Percentiles rank a stretch among this genome's conserved stretches.
Conservation (phyloP, 2,888 invertebrate species). For the Aethes cnicana region DNA sequence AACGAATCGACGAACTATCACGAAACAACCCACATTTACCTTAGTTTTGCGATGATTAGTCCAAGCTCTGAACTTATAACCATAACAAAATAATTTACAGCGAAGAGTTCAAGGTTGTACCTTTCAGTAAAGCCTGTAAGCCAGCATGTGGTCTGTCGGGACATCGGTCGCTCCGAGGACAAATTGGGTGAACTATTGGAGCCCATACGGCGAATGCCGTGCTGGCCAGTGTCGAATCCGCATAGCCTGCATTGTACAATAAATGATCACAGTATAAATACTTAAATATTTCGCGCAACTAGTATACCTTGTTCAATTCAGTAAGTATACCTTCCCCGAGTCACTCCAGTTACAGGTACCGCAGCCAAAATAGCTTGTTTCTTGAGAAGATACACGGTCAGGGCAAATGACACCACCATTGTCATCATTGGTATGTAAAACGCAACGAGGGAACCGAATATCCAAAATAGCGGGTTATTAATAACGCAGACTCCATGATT, state of each 20-base stretch:
- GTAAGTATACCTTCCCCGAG: slow-evolving; percentile 61
- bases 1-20: no score
- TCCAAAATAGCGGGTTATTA: slow-evolving; percentile 92
- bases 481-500: slow-evolving; percentile 89
- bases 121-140: slow-evolving; percentile 57
- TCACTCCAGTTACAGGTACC: slow-evolving; percentile 71
- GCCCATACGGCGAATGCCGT: slow-evolving; percentile 58
- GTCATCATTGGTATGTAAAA: slow-evolving; percentile 98
- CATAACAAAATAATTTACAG: neutral
- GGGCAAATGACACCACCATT: slow-evolving; percentile 95
- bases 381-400: slow-evolving; percentile 93
- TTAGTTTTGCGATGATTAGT: no score
- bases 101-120: slow-evolving; percentile 38
- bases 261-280: no score
- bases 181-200: slow-evolving; percentile 69
- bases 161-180: slow-evolving; percentile 58
- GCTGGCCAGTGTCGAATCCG: slow-evolving; percentile 64
- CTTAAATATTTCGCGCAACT: no score
- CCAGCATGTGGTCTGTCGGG: slow-evolving; percentile 72
- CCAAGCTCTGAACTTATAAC: slow-evolving; percentile 53
- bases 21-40: no score
- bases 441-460: slow-evolving; percentile 95
- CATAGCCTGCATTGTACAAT: slow-evolving; percentile 55
- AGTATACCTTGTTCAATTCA: no score
- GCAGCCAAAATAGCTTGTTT: slow-evolving; percentile 89